Evolutionary conservation across 1,140 invertebrate species (phyloP).

Genomic region (Drosophila arizonae): DNA sequence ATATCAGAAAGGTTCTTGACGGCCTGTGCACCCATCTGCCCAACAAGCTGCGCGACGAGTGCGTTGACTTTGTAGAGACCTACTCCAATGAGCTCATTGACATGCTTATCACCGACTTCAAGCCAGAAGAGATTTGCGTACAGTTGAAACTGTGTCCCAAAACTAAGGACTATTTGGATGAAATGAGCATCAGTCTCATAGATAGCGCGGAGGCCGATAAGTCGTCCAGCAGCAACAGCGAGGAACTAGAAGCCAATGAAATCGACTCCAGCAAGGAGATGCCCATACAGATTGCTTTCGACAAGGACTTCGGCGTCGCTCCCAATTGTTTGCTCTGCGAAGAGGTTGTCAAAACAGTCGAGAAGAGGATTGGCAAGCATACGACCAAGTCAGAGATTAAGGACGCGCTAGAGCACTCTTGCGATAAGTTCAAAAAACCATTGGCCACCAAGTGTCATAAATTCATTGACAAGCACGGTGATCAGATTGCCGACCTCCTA

Average conservation of each 20-base stretch:
- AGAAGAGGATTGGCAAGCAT: conserved; percentile 69
- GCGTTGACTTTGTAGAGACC: conserved; percentile 89
- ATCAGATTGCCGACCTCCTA: conserved; percentile 68
- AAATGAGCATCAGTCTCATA: conserved; percentile 58
- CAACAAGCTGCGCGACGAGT: conserved; percentile 86
- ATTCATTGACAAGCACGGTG: conserved; percentile 72
- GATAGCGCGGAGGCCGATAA: conserved; percentile 45
- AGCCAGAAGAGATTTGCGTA: conserved; percentile 90
- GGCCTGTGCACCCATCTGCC: conserved; percentile 89
- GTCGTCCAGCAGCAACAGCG: conserved; percentile 47
- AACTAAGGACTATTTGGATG: conserved; percentile 67
- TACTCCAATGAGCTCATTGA: conserved; percentile 90
- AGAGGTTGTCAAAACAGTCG: conserved; percentile 66
- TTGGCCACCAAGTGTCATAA: conserved; percentile 67
- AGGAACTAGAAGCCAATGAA: conserved; percentile 56
- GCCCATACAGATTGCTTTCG: conserved; percentile 74
- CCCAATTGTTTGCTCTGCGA: conserved; percentile 77
- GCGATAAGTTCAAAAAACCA: conserved; percentile 65
- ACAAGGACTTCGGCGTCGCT: conserved; percentile 36
- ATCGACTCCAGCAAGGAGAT: conserved; percentile 53
- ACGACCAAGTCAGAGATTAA: conserved; percentile 66
- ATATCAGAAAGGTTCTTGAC: conserved; percentile 88
- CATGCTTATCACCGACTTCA: conserved; percentile 89
- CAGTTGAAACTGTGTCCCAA: conserved; percentile 88
- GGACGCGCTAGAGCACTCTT: conserved; percentile 57